Conservation (phyloP, 2,797 vertebrate species). For the Poecilia picta region DNA sequence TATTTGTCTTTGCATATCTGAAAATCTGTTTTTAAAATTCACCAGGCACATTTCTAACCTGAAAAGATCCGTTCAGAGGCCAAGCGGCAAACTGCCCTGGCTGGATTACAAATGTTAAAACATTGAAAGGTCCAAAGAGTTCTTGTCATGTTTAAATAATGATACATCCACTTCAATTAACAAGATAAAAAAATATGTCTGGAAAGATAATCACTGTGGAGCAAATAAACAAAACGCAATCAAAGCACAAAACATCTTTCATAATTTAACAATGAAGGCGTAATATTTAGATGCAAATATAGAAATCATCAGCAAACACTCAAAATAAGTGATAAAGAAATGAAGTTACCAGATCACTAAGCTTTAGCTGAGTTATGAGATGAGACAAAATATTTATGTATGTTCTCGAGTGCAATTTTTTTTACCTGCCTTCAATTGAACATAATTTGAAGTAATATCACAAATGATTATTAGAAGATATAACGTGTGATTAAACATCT, state of each 20-base stretch:
- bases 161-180: conserved; percentile 24
- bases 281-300: conserved; percentile 8
- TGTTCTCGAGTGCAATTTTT: conserved; percentile 4
- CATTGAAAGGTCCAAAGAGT: conserved; percentile 11
- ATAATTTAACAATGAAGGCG: conserved; percentile 2
- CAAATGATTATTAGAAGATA: not conserved
- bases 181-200: conserved; percentile 12
- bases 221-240: conserved; percentile 9
- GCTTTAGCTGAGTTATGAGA: conserved; percentile 2
- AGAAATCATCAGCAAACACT: conserved; percentile 6
- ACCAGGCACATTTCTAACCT: conserved; percentile 26
- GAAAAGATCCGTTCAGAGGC: conserved; percentile 15
- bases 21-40: conserved; percentile 39
- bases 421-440: not conserved
- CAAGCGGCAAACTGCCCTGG: conserved; percentile 4
- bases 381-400: conserved; percentile 2
- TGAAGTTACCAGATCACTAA: not conserved
- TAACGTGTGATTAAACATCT: not conserved
- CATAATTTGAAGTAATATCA: not conserved
- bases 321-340: conserved; percentile 8
- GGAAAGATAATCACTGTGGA: conserved; percentile 13
- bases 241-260: conserved; percentile 16
- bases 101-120: conserved; percentile 18
- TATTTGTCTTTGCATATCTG: conserved; percentile 26
- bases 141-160: conserved; percentile 14